Evolutionary conservation across 2,888 invertebrate genomes (phyloP).

Genomic region (Taphrorychus bicolor): DNA sequence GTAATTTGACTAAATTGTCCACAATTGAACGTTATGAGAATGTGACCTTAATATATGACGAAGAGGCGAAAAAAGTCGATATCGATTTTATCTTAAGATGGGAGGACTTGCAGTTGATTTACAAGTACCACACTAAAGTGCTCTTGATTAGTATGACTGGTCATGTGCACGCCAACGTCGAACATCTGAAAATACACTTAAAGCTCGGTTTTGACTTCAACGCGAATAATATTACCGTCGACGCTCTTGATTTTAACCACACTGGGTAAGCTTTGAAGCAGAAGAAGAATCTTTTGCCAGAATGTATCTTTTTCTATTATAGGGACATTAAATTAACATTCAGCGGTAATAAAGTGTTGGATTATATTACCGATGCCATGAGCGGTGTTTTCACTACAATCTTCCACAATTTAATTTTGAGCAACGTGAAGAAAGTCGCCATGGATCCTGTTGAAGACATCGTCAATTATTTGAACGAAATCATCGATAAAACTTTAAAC

Average conservation of each 20-base stretch:
- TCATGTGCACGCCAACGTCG: conserved; percentile 60
- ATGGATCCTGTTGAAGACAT: conserved; percentile 31
- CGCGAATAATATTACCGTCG: conserved; percentile 43
- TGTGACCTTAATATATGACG: conserved; percentile 50
- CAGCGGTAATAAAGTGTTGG: conserved; percentile 40
- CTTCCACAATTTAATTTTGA: conserved; percentile 30
- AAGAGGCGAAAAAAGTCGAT: conserved; percentile 22
- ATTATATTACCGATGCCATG: conserved; percentile 42
- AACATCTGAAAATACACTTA: conserved; percentile 45
- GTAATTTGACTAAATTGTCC: conserved; percentile 11
- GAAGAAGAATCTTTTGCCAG: neutral
- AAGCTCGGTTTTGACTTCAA: conserved; percentile 46
- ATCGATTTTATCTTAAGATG: conserved; percentile 26
- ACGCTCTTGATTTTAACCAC: conserved; percentile 46
- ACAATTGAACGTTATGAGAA: conserved; percentile 53
- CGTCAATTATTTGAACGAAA: conserved; percentile 23
- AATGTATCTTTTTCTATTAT: neutral
- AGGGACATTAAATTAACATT: conserved; percentile 42
- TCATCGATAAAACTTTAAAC: conserved; percentile 23
- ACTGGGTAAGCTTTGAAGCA: conserved; percentile 49
- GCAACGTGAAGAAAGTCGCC: conserved; percentile 25
- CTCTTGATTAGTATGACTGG: conserved; percentile 65
- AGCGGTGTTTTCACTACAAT: conserved; percentile 26
- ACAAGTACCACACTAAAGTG: conserved; percentile 62
- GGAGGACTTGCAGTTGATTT: conserved; percentile 56